These are phyloP conservation scores for Nyctibius bracteatus DNA, from an alignment of 2,113 vertebrate genomes.

Conservation along the genomic window DNA sequence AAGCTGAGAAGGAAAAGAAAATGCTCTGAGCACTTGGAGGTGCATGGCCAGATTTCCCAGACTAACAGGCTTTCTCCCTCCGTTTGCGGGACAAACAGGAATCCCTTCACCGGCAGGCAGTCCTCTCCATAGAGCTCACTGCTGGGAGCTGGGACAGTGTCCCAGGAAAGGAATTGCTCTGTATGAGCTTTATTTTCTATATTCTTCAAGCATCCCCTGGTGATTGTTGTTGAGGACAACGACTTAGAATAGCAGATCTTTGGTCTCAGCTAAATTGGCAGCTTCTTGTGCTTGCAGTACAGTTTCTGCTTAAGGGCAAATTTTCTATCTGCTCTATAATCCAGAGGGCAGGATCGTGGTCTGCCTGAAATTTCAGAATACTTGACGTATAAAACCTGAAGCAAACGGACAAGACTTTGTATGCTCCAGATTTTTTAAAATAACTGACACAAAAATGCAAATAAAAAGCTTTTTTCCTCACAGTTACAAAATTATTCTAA, in stretches of 20 bases:
- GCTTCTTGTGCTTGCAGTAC: not conserved
- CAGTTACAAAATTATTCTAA: not conserved
- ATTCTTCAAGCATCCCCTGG: not conserved
- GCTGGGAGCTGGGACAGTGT: not conserved
- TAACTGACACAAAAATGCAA: not conserved
- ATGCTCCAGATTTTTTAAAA: not conserved
- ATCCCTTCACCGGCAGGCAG: not conserved
- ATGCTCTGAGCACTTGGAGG: not conserved
- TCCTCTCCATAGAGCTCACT: not conserved
- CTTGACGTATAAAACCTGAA: not conserved
- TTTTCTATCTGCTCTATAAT: not conserved
- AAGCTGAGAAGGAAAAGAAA: not conserved
- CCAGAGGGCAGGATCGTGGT: not conserved
- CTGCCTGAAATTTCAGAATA: not conserved
- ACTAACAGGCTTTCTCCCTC: not conserved
- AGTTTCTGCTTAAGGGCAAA: not conserved
- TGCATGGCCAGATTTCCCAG: not conserved
- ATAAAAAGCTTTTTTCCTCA: not conserved
- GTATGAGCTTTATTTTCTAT: not conserved
- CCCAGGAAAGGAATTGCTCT: not conserved
- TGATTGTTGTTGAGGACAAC: not conserved
- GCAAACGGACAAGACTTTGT: not conserved
- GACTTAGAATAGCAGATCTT: not conserved
- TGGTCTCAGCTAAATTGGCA: not conserved
- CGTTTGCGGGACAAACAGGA: not conserved